phyloP scores from a whole-genome alignment of 1,140 invertebrate genomes.

The Campoletis sonorensis region DNA sequence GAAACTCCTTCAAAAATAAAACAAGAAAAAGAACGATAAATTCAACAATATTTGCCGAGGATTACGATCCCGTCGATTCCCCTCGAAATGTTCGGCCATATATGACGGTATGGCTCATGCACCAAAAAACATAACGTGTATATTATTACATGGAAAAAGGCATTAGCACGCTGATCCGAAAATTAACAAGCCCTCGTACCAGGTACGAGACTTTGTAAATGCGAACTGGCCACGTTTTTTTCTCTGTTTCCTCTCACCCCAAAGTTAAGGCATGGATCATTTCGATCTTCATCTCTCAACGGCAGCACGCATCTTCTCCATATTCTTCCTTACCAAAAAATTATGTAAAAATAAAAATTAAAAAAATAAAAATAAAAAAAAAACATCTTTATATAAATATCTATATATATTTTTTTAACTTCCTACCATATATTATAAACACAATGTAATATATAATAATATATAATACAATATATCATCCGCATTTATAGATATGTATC shows the following conservation, averaged over 20 bases:
- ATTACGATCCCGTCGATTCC: neutral
- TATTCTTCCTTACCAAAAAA: no score
- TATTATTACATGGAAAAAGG: slow-evolving; percentile 52
- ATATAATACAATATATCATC: neutral
- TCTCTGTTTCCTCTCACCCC: slow-evolving; percentile 50
- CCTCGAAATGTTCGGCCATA: neutral
- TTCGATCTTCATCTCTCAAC: slow-evolving; percentile 37
- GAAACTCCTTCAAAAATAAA: neutral
- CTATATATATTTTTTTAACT: neutral
- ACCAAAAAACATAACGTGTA: slow-evolving; percentile 51
- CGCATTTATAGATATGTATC: slow-evolving; percentile 21
- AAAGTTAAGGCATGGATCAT: slow-evolving; percentile 57
- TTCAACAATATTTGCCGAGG: neutral
- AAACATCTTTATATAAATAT: no score
- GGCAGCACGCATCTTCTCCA: neutral
- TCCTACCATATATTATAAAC: neutral
- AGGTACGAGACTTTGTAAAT: slow-evolving; percentile 63
- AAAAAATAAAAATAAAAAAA: no score
- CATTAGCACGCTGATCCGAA: slow-evolving; percentile 56
- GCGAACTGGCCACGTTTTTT: slow-evolving; percentile 63
- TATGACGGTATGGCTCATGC: slow-evolving; percentile 22
- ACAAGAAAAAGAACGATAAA: neutral
- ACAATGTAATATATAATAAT: neutral
- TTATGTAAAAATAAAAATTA: no score
- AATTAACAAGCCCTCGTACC: slow-evolving; percentile 65